Evolutionary conservation across 2,888 invertebrate genomes (phyloP), one percentile per base, ranked within the genome.

Genomic region (Parnassius glacialis): DNA sequence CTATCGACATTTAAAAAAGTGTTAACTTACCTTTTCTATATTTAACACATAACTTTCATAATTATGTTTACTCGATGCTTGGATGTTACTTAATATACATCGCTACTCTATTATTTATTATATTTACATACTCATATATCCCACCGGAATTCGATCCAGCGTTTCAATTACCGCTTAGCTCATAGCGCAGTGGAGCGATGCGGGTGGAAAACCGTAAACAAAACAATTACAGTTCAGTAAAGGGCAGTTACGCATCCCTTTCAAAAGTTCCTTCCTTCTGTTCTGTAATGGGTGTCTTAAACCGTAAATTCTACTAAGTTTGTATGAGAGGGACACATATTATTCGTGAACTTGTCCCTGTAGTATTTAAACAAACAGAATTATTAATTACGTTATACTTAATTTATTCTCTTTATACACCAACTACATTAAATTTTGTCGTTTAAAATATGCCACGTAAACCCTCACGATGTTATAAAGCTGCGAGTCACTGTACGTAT

Each of bases 191-290:
- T 75, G 70, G 76, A 80, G 80, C 82, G 81, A 81, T 80, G 74
- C 72, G 74, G 73, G 75, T 70, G 74, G 72, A 71, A 70, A 72
- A 67, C 75, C 74, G 78, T 84, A 80, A 83, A 86, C 85, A 81
- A 81, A 85, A 84, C 80, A 81, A 81, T 85, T 83, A 84, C 78
- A 79, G 73, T 76, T 73, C 74, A 73, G 78, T 70, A 69, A 75
- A 74, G 73, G 75, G 78, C 79, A 79, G 77, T 79, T 80, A 78
- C 79, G 70, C 74, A 76, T 77, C 75, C 77, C 76, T 76, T 75
- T 80, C 76, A 73, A 76, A 83, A 84, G 75, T 70, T 68, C 62
- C 65, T 64, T 61, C 59, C 63, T 52, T 62, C 48, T 59, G 45
- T 63, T 52, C 42, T 59, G 57, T 61, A 48, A 48, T 48, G 48